Conservation (phyloP, 1,140 invertebrate genomes). For the Popillia japonica region DNA sequence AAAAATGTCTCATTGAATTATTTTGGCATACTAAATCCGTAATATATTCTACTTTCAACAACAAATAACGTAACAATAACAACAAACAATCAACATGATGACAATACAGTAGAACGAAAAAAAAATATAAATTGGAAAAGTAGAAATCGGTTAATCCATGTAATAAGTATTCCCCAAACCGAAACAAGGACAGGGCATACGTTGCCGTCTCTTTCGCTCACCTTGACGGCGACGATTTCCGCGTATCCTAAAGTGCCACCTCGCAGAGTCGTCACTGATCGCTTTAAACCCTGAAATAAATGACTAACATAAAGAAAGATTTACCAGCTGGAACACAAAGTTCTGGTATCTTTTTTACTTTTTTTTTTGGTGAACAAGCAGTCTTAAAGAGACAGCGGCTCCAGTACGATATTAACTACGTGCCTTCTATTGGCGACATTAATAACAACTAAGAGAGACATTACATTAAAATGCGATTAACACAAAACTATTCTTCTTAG, state of each 20-base stretch:
- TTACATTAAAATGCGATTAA: background rate
- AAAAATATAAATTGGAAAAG: slow-evolving; percentile 36
- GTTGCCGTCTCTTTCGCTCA: slow-evolving; percentile 61
- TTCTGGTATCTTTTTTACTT: background rate
- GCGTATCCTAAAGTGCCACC: slow-evolving; percentile 88
- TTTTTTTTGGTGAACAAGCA: background rate
- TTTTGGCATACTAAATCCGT: slow-evolving; percentile 4
- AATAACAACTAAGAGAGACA: background rate
- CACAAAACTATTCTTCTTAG: background rate
- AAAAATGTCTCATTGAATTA: too few relatives aligned
- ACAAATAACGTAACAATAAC: slow-evolving; percentile 22
- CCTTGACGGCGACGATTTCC: slow-evolving; percentile 96
- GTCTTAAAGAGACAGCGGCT: slow-evolving; percentile 1
- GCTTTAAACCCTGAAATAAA: slow-evolving; percentile 80
- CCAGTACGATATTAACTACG: background rate
- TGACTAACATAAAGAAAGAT: slow-evolving; percentile 39
- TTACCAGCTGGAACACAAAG: slow-evolving; percentile 19
- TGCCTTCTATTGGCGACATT: background rate
- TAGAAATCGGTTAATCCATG: slow-evolving; percentile 26
- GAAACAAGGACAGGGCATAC: slow-evolving; percentile 4
- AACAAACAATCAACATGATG: slow-evolving; percentile 47
- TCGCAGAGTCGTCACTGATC: slow-evolving; percentile 88
- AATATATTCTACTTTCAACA: slow-evolving; percentile 16
- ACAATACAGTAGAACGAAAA: slow-evolving; percentile 49
- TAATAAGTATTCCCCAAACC: slow-evolving; percentile 21